Evolutionary conservation across 2,888 invertebrate species (phyloP).

Genomic region (Danaus chrysippus): DNA sequence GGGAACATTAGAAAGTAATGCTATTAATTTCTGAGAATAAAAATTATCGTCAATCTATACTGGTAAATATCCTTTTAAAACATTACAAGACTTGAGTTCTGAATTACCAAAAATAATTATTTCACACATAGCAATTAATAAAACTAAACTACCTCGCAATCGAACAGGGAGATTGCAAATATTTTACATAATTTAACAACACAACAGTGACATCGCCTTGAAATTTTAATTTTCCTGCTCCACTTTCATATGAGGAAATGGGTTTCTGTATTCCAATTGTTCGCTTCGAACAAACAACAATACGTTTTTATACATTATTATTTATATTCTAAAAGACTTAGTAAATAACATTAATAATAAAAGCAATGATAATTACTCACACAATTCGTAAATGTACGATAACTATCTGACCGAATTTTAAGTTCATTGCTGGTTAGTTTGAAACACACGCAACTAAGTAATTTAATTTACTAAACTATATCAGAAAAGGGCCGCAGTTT

Average conservation of each 20-base stretch:
- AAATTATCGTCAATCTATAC: too few relatives aligned
- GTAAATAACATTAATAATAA: background rate
- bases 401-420: conserved; percentile 29
- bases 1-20: too few relatives aligned
- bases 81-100: too few relatives aligned
- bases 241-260: conserved; percentile 4
- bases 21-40: too few relatives aligned
- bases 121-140: background rate
- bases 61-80: too few relatives aligned
- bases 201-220: conserved; percentile 7
- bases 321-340: background rate
- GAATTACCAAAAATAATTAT: too few relatives aligned
- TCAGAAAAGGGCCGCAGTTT: conserved; percentile 36
- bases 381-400: conserved; percentile 10
- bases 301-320: background rate
- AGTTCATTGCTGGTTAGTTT: conserved; percentile 21
- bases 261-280: conserved; percentile 5
- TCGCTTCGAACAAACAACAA: background rate
- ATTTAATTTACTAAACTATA: conserved; percentile 65
- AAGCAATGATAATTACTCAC: conserved; percentile 4
- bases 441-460: conserved; percentile 60
- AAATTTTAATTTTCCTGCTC: conserved; percentile 7
- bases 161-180: background rate
- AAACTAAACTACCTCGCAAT: background rate
- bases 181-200: conserved; percentile 3